phyloP scores from a whole-genome alignment of 2,888 invertebrate species.

The Drosophila colorata region DNA sequence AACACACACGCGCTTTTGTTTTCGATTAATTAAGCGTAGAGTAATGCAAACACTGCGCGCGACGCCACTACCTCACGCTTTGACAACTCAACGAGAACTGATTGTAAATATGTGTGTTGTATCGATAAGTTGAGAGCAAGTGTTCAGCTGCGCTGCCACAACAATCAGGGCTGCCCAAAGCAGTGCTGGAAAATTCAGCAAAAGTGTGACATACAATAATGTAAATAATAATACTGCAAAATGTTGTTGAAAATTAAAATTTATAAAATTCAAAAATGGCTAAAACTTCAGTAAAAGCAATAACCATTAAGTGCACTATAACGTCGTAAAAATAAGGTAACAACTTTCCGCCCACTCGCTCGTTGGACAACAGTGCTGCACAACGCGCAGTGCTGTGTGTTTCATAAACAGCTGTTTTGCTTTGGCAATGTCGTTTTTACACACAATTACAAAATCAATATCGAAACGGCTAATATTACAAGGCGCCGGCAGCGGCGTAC shows the following conservation, averaged over 20 bases:
- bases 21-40: conserved; percentile 52
- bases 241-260: conserved; percentile 1
- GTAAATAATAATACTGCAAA: conserved; percentile 1
- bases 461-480: conserved; percentile 8
- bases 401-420: conserved; percentile 41
- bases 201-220: not conserved
- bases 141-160: conserved; percentile 29
- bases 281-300: not conserved
- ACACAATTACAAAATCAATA: conserved; percentile 28
- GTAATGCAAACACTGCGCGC: conserved; percentile 6
- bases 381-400: conserved; percentile 9
- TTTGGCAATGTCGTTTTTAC: conserved; percentile 49
- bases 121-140: conserved; percentile 32
- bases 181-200: conserved; percentile 16
- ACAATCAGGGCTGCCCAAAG: conserved; percentile 29
- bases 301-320: not conserved
- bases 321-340: not conserved
- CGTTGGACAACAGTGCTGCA: conserved; percentile 40
- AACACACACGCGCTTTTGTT: conserved; percentile 57
- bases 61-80: conserved; percentile 31
- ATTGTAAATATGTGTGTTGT: conserved; percentile 33
- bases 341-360: not conserved
- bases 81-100: conserved; percentile 59
- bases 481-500: not conserved
- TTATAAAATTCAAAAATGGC: conserved; percentile 20